These are phyloP conservation scores for Umimayanthus kanabou DNA, from an alignment of 92 coral and sea anemone genomes.

Conservation along the genomic window DNA sequence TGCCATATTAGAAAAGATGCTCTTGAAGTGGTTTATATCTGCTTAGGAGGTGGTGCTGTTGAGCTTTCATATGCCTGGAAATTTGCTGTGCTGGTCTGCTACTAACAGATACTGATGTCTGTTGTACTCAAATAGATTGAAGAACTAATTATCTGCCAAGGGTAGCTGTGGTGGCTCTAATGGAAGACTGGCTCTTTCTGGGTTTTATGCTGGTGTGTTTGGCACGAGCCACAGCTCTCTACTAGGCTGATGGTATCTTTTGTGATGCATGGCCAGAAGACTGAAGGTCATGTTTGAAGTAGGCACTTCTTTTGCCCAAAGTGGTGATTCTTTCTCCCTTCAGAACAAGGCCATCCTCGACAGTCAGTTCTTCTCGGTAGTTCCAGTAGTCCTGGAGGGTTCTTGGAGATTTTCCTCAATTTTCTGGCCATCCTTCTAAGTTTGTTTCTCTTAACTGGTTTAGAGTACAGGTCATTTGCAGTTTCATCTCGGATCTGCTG, in stretches of 20 bases:
- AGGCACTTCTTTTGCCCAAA: constrained; percentile 36
- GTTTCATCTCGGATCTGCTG: constrained; percentile 60
- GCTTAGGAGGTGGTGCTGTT: constrained; percentile 54
- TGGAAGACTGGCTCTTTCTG: constrained; percentile 46
- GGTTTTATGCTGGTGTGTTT: constrained; percentile 41
- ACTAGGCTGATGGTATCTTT: constrained; percentile 48
- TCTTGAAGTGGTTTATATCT: constrained; percentile 47
- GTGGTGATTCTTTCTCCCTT: constrained; percentile 40
- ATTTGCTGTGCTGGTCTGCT: too few species aligned
- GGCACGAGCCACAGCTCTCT: constrained; percentile 52
- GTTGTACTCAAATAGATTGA: constrained; percentile 36
- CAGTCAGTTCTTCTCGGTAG: constrained; percentile 61
- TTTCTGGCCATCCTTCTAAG: constrained; percentile 51
- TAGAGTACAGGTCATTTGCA: constrained; percentile 39
- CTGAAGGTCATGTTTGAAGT: constrained; percentile 8
- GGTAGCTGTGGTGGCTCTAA: constrained; percentile 44
- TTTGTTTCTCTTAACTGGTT: constrained; percentile 31
- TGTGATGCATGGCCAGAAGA: constrained; percentile 58
- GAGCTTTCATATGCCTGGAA: too few species aligned
- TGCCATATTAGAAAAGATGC: constrained; percentile 52
- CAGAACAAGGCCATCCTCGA: constrained; percentile 52
- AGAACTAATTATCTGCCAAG: constrained; percentile 57
- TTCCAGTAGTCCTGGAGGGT: constrained; percentile 66
- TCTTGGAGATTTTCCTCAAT: constrained; percentile 40
- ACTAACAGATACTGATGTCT: too few species aligned